Base-by-base conservation (phyloP, 2,113 vertebrate species). In the Aptenodytes forsteri region DNA sequence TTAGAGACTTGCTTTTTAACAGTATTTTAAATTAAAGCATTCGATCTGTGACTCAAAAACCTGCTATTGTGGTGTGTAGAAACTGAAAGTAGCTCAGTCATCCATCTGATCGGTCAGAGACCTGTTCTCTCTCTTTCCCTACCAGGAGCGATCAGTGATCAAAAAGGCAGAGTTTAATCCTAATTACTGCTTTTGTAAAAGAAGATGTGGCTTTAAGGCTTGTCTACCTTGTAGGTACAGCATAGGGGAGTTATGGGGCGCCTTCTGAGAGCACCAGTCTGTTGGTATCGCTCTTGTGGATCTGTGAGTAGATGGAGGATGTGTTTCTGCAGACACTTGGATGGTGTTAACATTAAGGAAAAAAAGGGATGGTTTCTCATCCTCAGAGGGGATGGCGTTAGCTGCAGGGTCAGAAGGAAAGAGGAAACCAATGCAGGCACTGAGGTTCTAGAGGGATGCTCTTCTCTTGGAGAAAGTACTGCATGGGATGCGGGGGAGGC, bases 61-160 rank as follows among this genome's bases (percentile, higher is more conserved):
- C 21, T 75, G 25, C 34, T 62, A 0, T 27, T 25, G 12, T 30
- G 20, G 25, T 76, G 29, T 34, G 13, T 36, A 42, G 67, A 89
- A 91, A 92, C 65, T 93, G 95, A 89, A 96, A 96, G 88, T 80
- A 95, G 85, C 92, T 94, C 69, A 27, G 90, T 95, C 95, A 89
- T 89, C 13, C 47, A 4, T 18, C 46, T 87, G 86, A 36, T 25
- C 16, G 6, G 34, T 19, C n/a, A 49, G 46, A 71, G 40, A 66
- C 27, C 40, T 25, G 9, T 23, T 69, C 22, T 38, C 11, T 69
- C 4, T 4, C 15, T 59, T 65, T 23, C 21, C 21, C 11, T 75
- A 1, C 2, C 3, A 67, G n/a, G 18, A 76, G 4, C 3, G 1
- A n/a, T 46, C 40, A 13, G 29, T 30, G 27, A 44, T 83, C 25